Evolutionary conservation across 2,797 vertebrate genomes (phyloP).

Genomic region (Falco biarmicus): DNA sequence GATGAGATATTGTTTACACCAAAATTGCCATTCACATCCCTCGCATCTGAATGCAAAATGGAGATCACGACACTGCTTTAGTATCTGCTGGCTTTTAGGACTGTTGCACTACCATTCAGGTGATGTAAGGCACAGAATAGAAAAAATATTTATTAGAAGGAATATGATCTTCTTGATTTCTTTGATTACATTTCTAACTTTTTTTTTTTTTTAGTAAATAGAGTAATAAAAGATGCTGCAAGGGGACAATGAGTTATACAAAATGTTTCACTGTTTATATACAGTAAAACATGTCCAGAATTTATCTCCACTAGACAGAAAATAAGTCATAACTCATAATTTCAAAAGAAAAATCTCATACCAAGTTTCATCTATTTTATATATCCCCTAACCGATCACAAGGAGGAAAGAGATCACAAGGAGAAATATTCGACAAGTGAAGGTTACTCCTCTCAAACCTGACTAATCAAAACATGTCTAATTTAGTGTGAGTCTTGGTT

Average conservation of each 20-base stretch:
- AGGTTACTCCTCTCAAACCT: neutral
- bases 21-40: neutral
- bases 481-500: neutral
- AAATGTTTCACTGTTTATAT: neutral
- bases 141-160: neutral
- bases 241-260: neutral
- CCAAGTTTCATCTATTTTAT: neutral
- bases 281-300: neutral
- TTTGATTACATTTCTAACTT: neutral
- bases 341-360: neutral
- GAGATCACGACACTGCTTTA: neutral
- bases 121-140: neutral
- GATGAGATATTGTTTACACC: neutral
- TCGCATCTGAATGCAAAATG: neutral
- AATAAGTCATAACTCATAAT: neutral
- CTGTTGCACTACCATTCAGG: neutral
- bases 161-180: neutral
- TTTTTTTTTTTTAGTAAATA: neutral
- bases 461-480: conserved; percentile 4
- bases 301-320: neutral
- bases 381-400: neutral
- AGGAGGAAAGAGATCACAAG: neutral
- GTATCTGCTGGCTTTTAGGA: neutral
- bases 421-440: neutral
- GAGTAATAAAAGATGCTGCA: neutral